Evolutionary conservation across 2,797 vertebrate genomes (phyloP).

Genomic region (Tolypeutes matacus): DNA sequence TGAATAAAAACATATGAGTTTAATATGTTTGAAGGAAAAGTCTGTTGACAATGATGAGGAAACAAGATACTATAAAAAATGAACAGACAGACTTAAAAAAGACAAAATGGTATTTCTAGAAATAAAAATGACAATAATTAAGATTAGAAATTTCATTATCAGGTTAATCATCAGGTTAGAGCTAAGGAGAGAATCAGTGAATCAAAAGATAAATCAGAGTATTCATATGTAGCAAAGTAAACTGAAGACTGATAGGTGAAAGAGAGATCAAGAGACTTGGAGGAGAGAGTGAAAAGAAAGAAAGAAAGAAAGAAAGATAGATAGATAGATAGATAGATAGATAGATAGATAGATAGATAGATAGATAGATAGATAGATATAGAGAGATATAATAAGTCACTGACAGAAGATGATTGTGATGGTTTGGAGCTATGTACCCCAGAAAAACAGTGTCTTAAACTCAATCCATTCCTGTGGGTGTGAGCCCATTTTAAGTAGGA

Average conservation of each 20-base stretch:
- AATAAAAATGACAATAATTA: conserved; percentile 38
- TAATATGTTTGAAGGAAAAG: conserved; percentile 34
- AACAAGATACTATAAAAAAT: conserved; percentile 30
- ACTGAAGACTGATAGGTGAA: not conserved
- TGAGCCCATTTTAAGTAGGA: no score
- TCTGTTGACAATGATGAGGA: conserved; percentile 11
- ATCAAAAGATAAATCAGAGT: not conserved
- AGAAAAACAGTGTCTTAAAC: no score
- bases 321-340: no score
- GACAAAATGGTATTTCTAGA: not conserved
- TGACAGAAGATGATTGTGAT: not conserved
- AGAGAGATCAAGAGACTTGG: not conserved
- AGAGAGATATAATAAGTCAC: not conserved
- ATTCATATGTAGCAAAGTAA: not conserved
- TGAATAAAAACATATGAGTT: not conserved
- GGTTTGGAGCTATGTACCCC: no score
- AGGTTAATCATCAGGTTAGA: not conserved
- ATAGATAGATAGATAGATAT: no score
- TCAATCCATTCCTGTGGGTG: not conserved
- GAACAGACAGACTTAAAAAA: not conserved
- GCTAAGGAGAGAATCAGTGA: conserved; percentile 12
- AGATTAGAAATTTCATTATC: conserved; percentile 17
- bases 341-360: no score
- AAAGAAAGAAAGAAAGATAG: no score
- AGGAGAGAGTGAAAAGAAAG: not conserved